These are phyloP conservation scores for Nymphalis polychloros DNA, from an alignment of 2,888 invertebrate species.

Conservation along the genomic window DNA sequence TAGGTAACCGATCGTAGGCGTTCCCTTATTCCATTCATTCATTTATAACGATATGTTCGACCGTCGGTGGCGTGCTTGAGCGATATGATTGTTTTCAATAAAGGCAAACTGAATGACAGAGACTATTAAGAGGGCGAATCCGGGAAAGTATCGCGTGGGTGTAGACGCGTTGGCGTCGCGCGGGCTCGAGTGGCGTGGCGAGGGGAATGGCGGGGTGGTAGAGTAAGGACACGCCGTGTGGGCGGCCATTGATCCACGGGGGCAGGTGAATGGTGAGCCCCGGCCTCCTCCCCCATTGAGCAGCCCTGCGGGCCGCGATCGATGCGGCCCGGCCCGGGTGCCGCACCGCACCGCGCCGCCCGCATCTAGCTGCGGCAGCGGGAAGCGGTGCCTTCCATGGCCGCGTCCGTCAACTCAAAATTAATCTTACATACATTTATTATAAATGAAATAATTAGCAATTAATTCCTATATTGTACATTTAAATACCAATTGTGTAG, in stretches of 20 bases:
- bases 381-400: neutral
- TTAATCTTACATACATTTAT: too few relatives aligned
- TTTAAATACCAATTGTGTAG: too few relatives aligned
- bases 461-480: too few relatives aligned
- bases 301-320: constrained; percentile 54
- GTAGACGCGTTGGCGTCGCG: constrained; percentile 62
- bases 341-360: constrained; percentile 18
- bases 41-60: neutral
- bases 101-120: constrained; percentile 66
- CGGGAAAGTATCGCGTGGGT: constrained; percentile 69
- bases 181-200: constrained; percentile 41
- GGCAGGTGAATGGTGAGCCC: constrained; percentile 74
- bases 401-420: too few relatives aligned
- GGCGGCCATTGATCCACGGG: constrained; percentile 78
- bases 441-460: too few relatives aligned
- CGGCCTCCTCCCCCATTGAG: constrained; percentile 65
- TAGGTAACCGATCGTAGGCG: neutral
- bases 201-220: constrained; percentile 40
- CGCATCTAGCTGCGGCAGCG: constrained; percentile 14
- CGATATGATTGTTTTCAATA: constrained; percentile 66
- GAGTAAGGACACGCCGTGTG: constrained; percentile 60
- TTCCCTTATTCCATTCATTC: neutral
- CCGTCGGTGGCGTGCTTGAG: constrained; percentile 24
- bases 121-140: constrained; percentile 67
- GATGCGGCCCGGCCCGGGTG: constrained; percentile 49